Evolutionary conservation across 1,140 invertebrate genomes (phyloP).

Genomic region (Oryctes rhinoceros): DNA sequence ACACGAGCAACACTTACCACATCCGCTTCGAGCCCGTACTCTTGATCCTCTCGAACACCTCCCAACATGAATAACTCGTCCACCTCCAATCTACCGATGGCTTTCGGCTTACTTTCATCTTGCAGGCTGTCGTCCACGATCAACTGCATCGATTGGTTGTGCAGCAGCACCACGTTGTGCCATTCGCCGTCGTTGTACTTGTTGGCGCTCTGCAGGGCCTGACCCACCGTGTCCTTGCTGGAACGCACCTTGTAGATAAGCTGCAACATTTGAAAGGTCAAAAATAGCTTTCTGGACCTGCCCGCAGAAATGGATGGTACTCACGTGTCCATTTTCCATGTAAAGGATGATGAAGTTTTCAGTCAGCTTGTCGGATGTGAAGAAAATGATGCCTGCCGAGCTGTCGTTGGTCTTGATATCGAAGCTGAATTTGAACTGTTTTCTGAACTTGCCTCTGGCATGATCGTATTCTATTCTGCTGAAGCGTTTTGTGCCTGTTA

Average conservation of each 20-base stretch:
- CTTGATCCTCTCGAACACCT: slow-evolving; percentile 64
- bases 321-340: slow-evolving; percentile 80
- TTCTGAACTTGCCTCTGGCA: slow-evolving; percentile 69
- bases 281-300: neutral
- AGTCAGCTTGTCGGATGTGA: slow-evolving; percentile 73
- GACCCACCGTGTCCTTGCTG: neutral
- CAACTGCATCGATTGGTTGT: slow-evolving; percentile 68
- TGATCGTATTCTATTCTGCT: slow-evolving; percentile 78
- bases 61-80: slow-evolving; percentile 82
- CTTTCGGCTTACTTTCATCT: slow-evolving; percentile 65
- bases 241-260: slow-evolving; percentile 1
- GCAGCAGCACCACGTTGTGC: slow-evolving; percentile 78
- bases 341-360: slow-evolving; percentile 84
- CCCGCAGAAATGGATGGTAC: slow-evolving; percentile 42
- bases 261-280: neutral
- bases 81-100: slow-evolving; percentile 69
- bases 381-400: slow-evolving; percentile 83
- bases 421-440: slow-evolving; percentile 79
- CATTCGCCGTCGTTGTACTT: slow-evolving; percentile 85
- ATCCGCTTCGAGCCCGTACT: slow-evolving; percentile 48
- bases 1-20: neutral
- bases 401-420: slow-evolving; percentile 80
- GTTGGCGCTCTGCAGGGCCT: neutral
- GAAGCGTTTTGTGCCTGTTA: slow-evolving; percentile 67
- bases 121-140: slow-evolving; percentile 71